Percentiles rank a stretch among this genome's conserved stretches.
Evolutionary conservation across 2,113 vertebrate genomes (phyloP).

Genomic region (Tringa solitaria): DNA sequence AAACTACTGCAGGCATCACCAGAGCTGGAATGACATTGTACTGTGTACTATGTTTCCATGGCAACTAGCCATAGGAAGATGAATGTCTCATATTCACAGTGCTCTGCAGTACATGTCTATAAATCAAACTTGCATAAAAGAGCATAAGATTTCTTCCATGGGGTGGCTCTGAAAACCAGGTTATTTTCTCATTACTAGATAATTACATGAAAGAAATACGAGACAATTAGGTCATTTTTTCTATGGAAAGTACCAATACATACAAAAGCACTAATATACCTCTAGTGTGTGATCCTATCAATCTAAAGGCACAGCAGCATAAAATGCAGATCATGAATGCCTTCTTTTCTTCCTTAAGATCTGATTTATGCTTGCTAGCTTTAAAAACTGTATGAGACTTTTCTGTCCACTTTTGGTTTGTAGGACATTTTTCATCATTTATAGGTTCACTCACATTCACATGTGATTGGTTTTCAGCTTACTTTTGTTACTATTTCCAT

Average conservation of each 20-base stretch:
- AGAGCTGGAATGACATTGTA: slow-evolving; percentile 80
- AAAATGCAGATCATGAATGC: neutral
- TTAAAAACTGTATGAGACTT: neutral
- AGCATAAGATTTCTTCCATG: slow-evolving; percentile 75
- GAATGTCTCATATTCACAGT: slow-evolving; percentile 80
- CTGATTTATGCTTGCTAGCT: neutral
- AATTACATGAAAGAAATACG: slow-evolving; percentile 77
- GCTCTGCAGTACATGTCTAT: slow-evolving; percentile 80
- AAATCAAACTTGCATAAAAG: slow-evolving; percentile 87
- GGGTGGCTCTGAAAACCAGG: slow-evolving; percentile 69
- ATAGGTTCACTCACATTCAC: neutral
- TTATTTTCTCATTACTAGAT: slow-evolving; percentile 79
- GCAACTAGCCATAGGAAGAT: slow-evolving; percentile 83
- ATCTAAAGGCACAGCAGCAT: slow-evolving; percentile 28
- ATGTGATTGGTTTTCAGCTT: slow-evolving; percentile 5
- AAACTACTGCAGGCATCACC: slow-evolving; percentile 80
- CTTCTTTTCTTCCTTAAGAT: neutral
- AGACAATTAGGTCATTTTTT: slow-evolving; percentile 76
- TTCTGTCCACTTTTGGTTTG: neutral
- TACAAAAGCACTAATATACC: slow-evolving; percentile 64
- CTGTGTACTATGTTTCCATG: slow-evolving; percentile 85
- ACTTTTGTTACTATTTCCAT: neutral
- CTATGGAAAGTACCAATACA: slow-evolving; percentile 63
- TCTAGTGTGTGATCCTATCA: slow-evolving; percentile 43
- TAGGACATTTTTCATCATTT: neutral